Conservation (phyloP, 2,888 invertebrate species). For the Griposia aprilina region DNA sequence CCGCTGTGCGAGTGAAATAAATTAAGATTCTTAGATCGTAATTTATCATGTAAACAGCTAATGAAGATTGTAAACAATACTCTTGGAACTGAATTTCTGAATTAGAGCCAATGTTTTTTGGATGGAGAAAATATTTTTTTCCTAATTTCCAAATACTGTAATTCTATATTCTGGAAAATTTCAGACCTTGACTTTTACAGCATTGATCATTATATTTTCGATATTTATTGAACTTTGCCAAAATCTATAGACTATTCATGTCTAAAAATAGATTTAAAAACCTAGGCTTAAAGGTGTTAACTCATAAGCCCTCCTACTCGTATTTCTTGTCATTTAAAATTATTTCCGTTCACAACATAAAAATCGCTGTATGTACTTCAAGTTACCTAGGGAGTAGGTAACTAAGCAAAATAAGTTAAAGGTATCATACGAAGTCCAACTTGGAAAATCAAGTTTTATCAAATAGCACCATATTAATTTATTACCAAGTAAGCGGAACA, state of each 20-base stretch:
- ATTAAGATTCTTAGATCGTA: background rate
- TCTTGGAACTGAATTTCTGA: background rate
- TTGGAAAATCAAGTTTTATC: slow-evolving; percentile 12
- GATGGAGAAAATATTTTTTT: background rate
- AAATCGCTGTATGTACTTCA: background rate
- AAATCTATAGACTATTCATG: background rate
- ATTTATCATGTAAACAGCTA: slow-evolving; percentile 4
- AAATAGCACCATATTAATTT: slow-evolving; percentile 13
- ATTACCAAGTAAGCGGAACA: slow-evolving; percentile 12
- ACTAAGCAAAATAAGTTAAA: background rate
- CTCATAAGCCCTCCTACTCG: too few relatives aligned
- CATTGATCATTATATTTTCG: too few relatives aligned
- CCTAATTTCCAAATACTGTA: background rate
- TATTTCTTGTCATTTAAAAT: too few relatives aligned
- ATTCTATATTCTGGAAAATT: background rate
- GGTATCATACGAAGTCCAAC: background rate
- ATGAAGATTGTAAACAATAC: background rate
- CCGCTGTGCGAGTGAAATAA: too few relatives aligned
- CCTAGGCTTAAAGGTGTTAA: background rate
- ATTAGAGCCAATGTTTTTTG: background rate
- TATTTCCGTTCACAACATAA: background rate
- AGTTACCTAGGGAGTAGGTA: too few relatives aligned
- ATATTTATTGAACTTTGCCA: background rate
- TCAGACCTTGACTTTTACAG: background rate
- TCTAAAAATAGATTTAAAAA: background rate